Percentiles rank a stretch among this genome's conserved stretches.
Evolutionary conservation across 1,140 invertebrate species (phyloP).

Genomic region (Camponotus pennsylvanicus): DNA sequence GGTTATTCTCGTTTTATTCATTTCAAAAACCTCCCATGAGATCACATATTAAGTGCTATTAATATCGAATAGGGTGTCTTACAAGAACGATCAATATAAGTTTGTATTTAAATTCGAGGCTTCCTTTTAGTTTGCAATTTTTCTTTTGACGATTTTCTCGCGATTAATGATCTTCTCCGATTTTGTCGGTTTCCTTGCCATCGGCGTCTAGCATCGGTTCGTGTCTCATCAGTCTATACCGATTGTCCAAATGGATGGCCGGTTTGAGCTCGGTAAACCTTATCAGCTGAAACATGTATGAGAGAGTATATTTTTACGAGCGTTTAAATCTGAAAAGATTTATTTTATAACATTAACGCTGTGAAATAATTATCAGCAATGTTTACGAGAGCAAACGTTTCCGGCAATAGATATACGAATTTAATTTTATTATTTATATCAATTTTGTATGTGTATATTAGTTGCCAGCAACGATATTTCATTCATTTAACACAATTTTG

Average conservation of each 20-base stretch:
- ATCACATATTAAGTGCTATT: neutral
- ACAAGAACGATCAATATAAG: neutral
- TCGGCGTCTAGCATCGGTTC: constrained; percentile 81
- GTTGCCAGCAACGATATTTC: neutral
- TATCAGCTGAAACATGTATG: constrained; percentile 70
- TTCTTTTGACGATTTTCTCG: neutral
- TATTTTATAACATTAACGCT: neutral
- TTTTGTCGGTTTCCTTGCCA: constrained; percentile 75
- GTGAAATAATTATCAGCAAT: constrained; percentile 1
- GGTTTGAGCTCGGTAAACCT: constrained; percentile 66
- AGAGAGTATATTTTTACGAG: neutral
- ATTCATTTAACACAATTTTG: neutral
- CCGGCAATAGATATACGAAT: neutral
- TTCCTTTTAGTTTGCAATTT: neutral
- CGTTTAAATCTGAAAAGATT: neutral
- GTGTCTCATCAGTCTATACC: constrained; percentile 81
- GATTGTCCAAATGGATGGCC: constrained; percentile 83
- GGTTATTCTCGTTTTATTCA: constrained; percentile 23
- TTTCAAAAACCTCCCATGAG: neutral
- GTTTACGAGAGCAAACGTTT: neutral
- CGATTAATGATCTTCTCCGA: constrained; percentile 68
- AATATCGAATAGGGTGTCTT: neutral
- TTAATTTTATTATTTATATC: constrained; percentile 12
- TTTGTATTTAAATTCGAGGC: neutral
- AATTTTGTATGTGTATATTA: neutral